These are phyloP conservation scores for Paralichthys olivaceus DNA, from an alignment of 2,113 vertebrate genomes.

Conservation along the genomic window DNA sequence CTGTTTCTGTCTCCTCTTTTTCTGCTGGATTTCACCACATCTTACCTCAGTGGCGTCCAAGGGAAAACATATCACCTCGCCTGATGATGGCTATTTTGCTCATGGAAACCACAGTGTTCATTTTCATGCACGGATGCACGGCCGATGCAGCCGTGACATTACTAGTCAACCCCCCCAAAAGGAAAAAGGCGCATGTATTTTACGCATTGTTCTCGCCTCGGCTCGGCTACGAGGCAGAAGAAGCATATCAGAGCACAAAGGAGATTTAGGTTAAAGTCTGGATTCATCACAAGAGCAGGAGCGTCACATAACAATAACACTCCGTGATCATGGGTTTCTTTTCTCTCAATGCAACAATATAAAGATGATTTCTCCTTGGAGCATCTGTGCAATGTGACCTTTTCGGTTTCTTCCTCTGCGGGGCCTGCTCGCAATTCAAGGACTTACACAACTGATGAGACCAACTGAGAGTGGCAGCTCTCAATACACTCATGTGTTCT, in stretches of 20 bases:
- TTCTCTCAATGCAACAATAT: conserved; percentile 15
- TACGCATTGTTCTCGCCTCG: conserved; percentile 50
- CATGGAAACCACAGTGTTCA: not conserved
- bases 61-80: conserved; percentile 52
- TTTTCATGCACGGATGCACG: not conserved
- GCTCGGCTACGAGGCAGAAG: conserved; percentile 34
- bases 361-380: conserved; percentile 47
- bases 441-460: conserved; percentile 78
- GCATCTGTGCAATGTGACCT: conserved; percentile 75
- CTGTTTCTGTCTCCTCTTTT: conserved; percentile 39
- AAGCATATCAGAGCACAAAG: conserved; percentile 49
- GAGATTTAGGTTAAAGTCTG: conserved; percentile 12
- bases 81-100: not conserved
- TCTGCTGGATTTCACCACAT: conserved; percentile 20
- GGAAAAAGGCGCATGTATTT: conserved; percentile 13
- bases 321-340: not conserved
- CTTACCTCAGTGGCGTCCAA: conserved; percentile 65
- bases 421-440: conserved; percentile 81
- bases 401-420: conserved; percentile 72
- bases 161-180: conserved; percentile 5
- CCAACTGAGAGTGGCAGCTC: conserved; percentile 75
- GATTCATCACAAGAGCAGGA: conserved; percentile 6
- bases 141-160: conserved; percentile 28
- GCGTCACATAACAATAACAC: conserved; percentile 24
- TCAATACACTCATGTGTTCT: conserved; percentile 50